Percentiles rank a stretch among this genome's conserved stretches.
These are phyloP conservation scores for Piprites chloris DNA, from an alignment of 2,113 vertebrate genomes.

Conservation along the genomic window DNA sequence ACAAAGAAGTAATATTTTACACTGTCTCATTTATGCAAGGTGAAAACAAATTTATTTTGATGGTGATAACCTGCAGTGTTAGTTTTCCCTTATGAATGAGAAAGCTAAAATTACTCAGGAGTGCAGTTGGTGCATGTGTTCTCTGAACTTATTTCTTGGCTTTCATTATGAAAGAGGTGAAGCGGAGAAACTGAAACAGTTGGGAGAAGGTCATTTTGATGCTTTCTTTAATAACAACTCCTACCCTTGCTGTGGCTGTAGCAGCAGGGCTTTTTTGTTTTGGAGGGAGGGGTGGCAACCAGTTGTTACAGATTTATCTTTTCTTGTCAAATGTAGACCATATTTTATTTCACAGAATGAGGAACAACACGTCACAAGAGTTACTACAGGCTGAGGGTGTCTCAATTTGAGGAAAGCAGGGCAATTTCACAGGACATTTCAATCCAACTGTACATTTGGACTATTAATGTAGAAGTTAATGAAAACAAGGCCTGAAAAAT, in stretches of 20 bases:
- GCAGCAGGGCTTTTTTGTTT: neutral
- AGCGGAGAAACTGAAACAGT: neutral
- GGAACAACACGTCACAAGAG: constrained; percentile 14
- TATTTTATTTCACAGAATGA: constrained; percentile 65
- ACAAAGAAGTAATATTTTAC: constrained; percentile 1
- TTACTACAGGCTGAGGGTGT: neutral
- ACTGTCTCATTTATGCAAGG: neutral
- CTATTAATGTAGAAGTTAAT: constrained; percentile 59
- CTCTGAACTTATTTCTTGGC: neutral
- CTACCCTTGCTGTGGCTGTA: neutral
- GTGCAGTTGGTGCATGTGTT: neutral
- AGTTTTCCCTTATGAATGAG: neutral
- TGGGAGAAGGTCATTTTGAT: neutral
- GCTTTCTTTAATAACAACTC: constrained; percentile 17
- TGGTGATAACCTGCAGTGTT: neutral
- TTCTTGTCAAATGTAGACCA: constrained; percentile 39
- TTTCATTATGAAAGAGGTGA: constrained; percentile 24
- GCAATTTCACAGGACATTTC: constrained; percentile 61
- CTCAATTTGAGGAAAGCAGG: constrained; percentile 8
- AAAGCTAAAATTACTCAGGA: neutral
- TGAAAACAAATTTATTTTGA: constrained; percentile 16
- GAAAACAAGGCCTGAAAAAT: constrained; percentile 58
- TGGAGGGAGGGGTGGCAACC: neutral
- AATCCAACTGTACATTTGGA: constrained; percentile 32
- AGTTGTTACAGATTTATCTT: constrained; percentile 34